A percentile compares a stretch with the other conserved stretches of the same genome.
Evolutionary conservation across 2,797 vertebrate genomes (phyloP).

Genomic region (Sebastes jordani): DNA sequence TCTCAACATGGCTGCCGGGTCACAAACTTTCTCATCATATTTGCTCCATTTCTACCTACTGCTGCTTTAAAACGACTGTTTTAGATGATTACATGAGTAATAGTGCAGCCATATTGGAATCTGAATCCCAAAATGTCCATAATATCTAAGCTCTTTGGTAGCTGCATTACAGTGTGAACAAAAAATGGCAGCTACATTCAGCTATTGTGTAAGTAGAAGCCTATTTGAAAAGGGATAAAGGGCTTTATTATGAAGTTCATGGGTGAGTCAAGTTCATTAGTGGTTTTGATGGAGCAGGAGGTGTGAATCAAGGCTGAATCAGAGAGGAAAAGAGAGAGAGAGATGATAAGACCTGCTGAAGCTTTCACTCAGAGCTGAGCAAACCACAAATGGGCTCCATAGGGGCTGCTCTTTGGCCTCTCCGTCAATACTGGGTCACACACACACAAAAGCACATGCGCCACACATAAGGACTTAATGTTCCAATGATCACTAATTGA

Average conservation of each 20-base stretch:
- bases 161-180: constrained; percentile 33
- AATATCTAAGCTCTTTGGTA: constrained; percentile 26
- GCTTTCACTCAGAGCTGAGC: constrained; percentile 36
- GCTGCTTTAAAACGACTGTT: not conserved
- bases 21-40: no score
- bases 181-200: constrained; percentile 35
- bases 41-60: no score
- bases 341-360: constrained; percentile 15
- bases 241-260: constrained; percentile 55
- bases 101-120: constrained; percentile 34
- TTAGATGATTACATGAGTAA: constrained; percentile 33
- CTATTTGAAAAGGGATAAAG: constrained; percentile 59
- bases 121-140: constrained; percentile 41
- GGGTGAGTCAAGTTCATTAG: constrained; percentile 66
- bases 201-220: constrained; percentile 54
- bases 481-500: constrained; percentile 19
- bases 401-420: constrained; percentile 28
- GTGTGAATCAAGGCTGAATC: constrained; percentile 56
- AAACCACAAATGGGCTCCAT: constrained; percentile 45
- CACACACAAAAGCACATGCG: not conserved
- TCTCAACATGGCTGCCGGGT: no score
- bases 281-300: constrained; percentile 47
- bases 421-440: constrained; percentile 33
- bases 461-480: not conserved
- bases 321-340: not conserved